Evolutionary conservation across 1,140 invertebrate genomes (phyloP), one percentile per base, ranked within the genome.

Genomic region (Papilio dardanus): DNA sequence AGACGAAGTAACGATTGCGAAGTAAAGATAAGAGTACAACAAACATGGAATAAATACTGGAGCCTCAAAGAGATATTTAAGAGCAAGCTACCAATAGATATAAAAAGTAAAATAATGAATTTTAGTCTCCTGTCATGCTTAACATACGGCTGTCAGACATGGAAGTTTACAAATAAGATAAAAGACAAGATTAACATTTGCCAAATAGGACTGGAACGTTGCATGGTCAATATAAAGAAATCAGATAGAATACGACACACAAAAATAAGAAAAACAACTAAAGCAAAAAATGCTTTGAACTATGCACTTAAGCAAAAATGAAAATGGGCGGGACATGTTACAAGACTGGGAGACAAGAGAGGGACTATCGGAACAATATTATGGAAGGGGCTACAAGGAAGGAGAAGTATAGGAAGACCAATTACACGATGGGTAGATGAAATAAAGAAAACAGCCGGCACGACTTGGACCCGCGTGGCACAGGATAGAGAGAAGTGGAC

Each of bases 1-100:
- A 37, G 40, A 35, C 19, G 35, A 74, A 78, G 31, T 40, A 77
- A 82, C 21, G 50, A 71, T 4, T 40, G 33, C 19, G 76, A 82
- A 33, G 30, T 80, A 8, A 40, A 80, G 30, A 21, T 76, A n/a
- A 79, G 76, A 21, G 14, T 30, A 14, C 71, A 77, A 24, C 14
- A 62, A 69, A 79, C 76, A 3, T 80, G 74, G 46, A 77, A 80
- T 28, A 80, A 77, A 28, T 74, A 76, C 33, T 74, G 75, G 69
- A 71, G 68, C n/a, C 37, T 74, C 1, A 76, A 74, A 28, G 62
- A 76, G 65, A 76, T 76, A 62, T 77, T 77, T 37, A 77, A 79
- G 35, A 74, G 74, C 33, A 77, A 46, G 37, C 46, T 77, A 37
- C 74, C 69, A 40, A 77, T 74, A 5, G 74, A 68, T 10, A 0